Evolutionary conservation across 2,888 invertebrate genomes (phyloP), one percentile per base, ranked within the genome.

Genomic region (Yponomeuta sedellus): DNA sequence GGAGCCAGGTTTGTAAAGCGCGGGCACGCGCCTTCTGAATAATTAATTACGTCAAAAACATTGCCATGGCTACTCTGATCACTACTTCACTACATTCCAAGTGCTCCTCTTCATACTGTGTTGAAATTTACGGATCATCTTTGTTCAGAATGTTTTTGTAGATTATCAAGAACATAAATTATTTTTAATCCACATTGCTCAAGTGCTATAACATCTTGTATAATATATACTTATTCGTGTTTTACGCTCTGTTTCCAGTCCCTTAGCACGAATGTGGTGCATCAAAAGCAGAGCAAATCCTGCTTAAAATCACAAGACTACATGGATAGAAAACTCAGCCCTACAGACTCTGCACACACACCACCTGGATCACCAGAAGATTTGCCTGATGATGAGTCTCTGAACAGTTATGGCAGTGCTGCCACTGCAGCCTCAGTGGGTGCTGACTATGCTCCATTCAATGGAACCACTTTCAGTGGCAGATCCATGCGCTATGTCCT

Each of bases 371-470:
- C 93, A 67, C 94, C 92, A 20, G 94, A 93, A 76, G 92, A 93
- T 66, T 78, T 93, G 73, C 94, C 94, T 72, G 94, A 94, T 86
- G 96, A 96, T 91, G 96, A 96, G 74, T 96, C 96, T 68, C 86
- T 96, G 69, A 94, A 94, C 77, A 96, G 96, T 80, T 95, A 94
- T 79, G 95, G 95, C 69, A 96, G 96, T 82, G 94, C 94, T 70
- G 96, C 95, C 73, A 95, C 95, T 68, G 95, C 95, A 70, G 95
- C 95, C 65, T 95, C 96, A 19, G 94, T 96, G 76, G 96, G 96
- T 81, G 96, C 96, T 79, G 95, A 96, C 39, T 95, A 95, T 83
- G 95, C 96, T 69, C 96, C 96, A 69, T 93, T 94, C 74, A 94
- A 94, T 79, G 94, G 94, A 44, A 94, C 94, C 58, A 94, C 94